A percentile compares a stretch with the other conserved stretches of the same genome.
Evolutionary conservation across 2,888 invertebrate genomes (phyloP).

Genomic region (Chrysotoxum bicinctum): DNA sequence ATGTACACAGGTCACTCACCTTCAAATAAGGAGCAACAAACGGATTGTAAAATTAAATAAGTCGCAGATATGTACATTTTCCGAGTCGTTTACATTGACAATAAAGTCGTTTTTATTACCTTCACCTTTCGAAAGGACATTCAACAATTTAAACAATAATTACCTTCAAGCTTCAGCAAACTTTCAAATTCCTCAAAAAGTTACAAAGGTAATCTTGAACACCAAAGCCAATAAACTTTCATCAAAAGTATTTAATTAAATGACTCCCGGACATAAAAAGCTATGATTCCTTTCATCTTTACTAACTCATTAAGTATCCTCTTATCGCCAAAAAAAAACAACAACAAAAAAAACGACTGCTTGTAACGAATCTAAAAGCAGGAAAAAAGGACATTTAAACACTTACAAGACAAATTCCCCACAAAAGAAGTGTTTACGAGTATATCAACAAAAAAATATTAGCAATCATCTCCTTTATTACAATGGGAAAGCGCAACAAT

Average conservation of each 20-base stretch:
- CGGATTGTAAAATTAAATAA: no score
- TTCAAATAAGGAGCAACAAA: no score
- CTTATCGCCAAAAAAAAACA: constrained; percentile 50
- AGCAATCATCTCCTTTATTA: neutral
- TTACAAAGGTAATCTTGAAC: neutral
- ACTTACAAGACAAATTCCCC: constrained; percentile 54
- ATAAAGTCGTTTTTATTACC: no score
- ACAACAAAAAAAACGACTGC: constrained; percentile 6
- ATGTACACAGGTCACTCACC: no score
- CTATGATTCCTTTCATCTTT: constrained; percentile 31
- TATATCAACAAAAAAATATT: constrained; percentile 18
- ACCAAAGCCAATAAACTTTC: constrained; percentile 21
- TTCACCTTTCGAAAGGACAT: neutral
- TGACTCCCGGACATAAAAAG: constrained; percentile 13
- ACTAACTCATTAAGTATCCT: constrained; percentile 65
- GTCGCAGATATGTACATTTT: no score
- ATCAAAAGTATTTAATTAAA: constrained; percentile 49
- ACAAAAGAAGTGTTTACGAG: constrained; percentile 53
- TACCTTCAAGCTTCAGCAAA: neutral
- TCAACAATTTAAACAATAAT: neutral
- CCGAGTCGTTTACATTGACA: no score
- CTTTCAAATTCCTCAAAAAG: neutral
- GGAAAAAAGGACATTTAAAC: constrained; percentile 34
- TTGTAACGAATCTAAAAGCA: constrained; percentile 45
- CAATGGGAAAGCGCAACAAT: constrained; percentile 40